These are phyloP conservation scores for Astreopora myriophthalma DNA, from an alignment of 64 coral and sea anemone genomes.

Conservation along the genomic window DNA sequence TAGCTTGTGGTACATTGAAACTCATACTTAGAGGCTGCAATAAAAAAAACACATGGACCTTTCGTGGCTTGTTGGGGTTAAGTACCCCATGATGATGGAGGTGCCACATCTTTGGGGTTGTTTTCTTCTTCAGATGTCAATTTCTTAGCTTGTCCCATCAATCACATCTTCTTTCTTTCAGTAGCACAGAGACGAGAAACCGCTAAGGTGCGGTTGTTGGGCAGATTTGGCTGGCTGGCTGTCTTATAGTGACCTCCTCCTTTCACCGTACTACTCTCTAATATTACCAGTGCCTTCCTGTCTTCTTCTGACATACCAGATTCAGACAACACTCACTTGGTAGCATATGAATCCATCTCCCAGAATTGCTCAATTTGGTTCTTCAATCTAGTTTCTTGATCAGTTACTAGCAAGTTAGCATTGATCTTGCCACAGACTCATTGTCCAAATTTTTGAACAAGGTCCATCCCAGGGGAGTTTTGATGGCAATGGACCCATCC, in stretches of 20 bases:
- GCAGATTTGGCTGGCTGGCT: neutral
- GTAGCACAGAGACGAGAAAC: no score
- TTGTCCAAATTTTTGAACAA: slow-evolving; percentile 7
- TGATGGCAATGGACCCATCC: slow-evolving; percentile 13
- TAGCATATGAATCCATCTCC: slow-evolving; percentile 19
- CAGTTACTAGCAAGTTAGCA: neutral
- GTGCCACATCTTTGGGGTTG: neutral
- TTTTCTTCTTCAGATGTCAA: neutral
- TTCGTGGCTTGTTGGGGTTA: no score
- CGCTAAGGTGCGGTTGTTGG: slow-evolving; percentile 38
- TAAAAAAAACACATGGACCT: no score
- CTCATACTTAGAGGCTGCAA: no score
- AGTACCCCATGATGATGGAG: no score
- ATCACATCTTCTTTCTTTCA: no score
- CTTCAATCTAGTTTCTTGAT: neutral
- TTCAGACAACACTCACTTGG: neutral
- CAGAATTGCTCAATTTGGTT: slow-evolving; percentile 39
- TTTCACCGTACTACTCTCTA: no score
- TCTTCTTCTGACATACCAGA: slow-evolving; percentile 12
- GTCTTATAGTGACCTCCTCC: no score
- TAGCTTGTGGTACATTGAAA: no score
- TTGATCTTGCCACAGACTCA: neutral
- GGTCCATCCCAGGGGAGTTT: neutral
- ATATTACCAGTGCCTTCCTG: neutral
- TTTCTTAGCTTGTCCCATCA: no score